Percentiles rank a stretch among this genome's conserved stretches.
Conservation (phyloP, 2,888 invertebrate genomes). For the Drosophila greeni region DNA sequence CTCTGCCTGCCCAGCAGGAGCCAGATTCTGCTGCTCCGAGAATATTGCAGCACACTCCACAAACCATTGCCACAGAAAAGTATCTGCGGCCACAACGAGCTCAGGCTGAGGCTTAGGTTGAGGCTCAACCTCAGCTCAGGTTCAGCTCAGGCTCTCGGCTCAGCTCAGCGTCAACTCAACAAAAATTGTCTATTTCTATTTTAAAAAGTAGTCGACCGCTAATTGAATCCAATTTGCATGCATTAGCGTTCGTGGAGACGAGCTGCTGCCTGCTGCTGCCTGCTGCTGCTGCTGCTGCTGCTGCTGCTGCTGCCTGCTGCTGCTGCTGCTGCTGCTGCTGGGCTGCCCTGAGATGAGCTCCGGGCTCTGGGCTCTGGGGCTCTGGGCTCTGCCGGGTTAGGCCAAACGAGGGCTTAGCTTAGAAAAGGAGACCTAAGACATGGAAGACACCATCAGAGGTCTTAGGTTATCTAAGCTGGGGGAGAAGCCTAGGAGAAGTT, state of each 20-base stretch:
- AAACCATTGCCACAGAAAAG: neutral
- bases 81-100: conserved; percentile 9
- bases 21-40: neutral
- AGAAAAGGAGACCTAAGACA: conserved; percentile 6
- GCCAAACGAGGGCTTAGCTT: neutral
- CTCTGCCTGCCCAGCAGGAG: neutral
- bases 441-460: neutral
- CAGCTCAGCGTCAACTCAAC: conserved; percentile 19
- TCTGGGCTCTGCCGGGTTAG: conserved; percentile 1
- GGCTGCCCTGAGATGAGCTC: conserved; percentile 5
- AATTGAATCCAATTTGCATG: conserved; percentile 71
- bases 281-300: neutral
- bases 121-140: no score
- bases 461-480: neutral
- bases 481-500: neutral
- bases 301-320: conserved; percentile 1
- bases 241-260: conserved; percentile 54
- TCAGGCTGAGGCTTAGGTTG: neutral
- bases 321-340: conserved; percentile 4
- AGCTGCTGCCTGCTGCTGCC: conserved; percentile 8
- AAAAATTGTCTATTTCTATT: conserved; percentile 48
- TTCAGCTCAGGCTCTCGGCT: neutral
- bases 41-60: conserved; percentile 20
- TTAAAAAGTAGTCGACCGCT: conserved; percentile 51
- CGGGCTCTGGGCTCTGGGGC: conserved; percentile 2